These are phyloP conservation scores for Napeogenes sylphis DNA, from an alignment of 2,888 invertebrate genomes.

Conservation along the genomic window DNA sequence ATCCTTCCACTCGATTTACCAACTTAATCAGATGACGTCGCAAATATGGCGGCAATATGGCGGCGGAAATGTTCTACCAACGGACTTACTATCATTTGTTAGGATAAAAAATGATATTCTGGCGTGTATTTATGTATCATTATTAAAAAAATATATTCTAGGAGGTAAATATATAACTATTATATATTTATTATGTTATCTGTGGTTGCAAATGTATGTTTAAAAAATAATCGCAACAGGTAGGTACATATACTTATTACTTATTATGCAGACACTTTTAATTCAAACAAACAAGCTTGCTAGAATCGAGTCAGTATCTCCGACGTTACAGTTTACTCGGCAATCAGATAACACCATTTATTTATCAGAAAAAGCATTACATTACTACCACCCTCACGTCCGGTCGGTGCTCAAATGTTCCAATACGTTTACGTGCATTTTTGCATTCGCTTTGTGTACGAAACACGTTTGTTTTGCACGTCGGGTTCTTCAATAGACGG, in stretches of 20 bases:
- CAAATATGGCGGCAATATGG: constrained; percentile 35
- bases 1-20: constrained; percentile 58
- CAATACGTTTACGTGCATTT: constrained; percentile 1
- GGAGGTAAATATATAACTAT: neutral
- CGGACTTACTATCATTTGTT: constrained; percentile 24
- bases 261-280: too few species aligned
- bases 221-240: too few species aligned
- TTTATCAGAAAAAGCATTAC: too few species aligned
- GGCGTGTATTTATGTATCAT: neutral
- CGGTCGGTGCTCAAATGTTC: neutral
- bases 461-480: neutral
- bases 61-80: constrained; percentile 18
- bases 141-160: neutral
- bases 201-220: too few species aligned
- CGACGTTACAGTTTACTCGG: too few species aligned
- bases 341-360: too few species aligned
- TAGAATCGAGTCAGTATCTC: too few species aligned
- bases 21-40: constrained; percentile 59
- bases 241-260: too few species aligned
- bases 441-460: neutral
- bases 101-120: constrained; percentile 23
- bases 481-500: constrained; percentile 2
- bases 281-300: too few species aligned
- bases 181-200: too few species aligned
- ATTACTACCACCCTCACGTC: neutral